Conservation (phyloP, 2,113 vertebrate species). For the Picathartes gymnocephalus region DNA sequence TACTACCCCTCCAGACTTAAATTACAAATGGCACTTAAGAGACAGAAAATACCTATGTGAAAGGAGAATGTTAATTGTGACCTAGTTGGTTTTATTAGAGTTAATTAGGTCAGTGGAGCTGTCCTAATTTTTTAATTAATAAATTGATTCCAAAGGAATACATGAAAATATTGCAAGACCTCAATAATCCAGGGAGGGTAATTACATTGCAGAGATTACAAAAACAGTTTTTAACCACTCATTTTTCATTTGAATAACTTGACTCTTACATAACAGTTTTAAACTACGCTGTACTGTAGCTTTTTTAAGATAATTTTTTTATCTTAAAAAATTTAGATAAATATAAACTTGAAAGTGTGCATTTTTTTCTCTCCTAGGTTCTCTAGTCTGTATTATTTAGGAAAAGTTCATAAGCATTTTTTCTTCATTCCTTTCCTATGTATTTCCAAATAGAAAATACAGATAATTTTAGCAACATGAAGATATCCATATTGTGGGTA, state of each 20-base stretch:
- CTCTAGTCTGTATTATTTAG: not conserved
- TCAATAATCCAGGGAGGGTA: not conserved
- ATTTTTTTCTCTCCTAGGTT: not conserved
- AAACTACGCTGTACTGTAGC: not conserved
- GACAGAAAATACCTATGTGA: not conserved
- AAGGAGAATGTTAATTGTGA: conserved; percentile 27
- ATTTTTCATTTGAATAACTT: not conserved
- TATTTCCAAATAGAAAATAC: not conserved
- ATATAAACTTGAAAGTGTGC: not conserved
- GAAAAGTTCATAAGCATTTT: not conserved
- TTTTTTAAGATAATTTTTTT: no score
- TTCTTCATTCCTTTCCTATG: not conserved
- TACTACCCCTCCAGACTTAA: not conserved
- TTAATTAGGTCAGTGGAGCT: conserved; percentile 41
- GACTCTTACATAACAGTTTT: not conserved
- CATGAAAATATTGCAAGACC: not conserved
- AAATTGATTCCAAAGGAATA: conserved; percentile 16
- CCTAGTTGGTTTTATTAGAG: conserved; percentile 30
- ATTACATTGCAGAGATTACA: not conserved
- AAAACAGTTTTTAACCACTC: not conserved
- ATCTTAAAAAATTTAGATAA: not conserved
- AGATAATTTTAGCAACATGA: not conserved
- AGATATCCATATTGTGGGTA: not conserved
- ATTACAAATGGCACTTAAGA: not conserved
- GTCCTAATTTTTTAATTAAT: conserved; percentile 58